Evolutionary conservation across 2,113 vertebrate genomes (phyloP).

Genomic region (Cisticola juncidis): DNA sequence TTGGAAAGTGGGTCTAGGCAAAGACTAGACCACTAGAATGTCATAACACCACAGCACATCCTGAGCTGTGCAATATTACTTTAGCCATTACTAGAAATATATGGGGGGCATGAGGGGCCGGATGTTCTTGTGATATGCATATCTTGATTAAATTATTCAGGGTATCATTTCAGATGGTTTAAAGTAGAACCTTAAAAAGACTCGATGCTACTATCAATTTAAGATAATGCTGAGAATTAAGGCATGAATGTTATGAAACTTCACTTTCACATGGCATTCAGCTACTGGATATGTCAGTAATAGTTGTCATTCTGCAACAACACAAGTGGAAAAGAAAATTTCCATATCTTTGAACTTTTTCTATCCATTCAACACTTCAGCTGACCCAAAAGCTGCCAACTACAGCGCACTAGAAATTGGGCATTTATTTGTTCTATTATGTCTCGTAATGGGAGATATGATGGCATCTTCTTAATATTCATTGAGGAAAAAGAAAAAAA

Average conservation of each 20-base stretch:
- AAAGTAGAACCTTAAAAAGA: not conserved
- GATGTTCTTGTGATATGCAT: not conserved
- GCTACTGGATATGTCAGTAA: not conserved
- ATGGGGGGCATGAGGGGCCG: accelerated
- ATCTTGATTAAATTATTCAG: not conserved
- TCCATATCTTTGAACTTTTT: not conserved
- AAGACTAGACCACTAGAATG: not conserved
- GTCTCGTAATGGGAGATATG: not conserved
- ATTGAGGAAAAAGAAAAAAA: not conserved
- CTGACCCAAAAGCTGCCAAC: not conserved
- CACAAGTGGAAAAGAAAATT: not conserved
- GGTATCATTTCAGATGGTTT: not conserved
- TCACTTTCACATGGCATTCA: not conserved
- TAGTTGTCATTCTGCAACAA: not conserved
- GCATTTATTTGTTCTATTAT: not conserved
- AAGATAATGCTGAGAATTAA: not conserved
- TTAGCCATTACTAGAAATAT: not conserved
- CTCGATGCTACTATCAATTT: not conserved
- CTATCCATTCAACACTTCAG: not conserved
- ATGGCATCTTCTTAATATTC: not conserved
- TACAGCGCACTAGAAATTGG: not conserved
- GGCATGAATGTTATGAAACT: not conserved
- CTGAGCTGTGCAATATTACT: not conserved
- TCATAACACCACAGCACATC: not conserved
- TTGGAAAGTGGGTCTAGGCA: not conserved